Evolutionary conservation across 2,888 invertebrate genomes (phyloP).

Genomic region (Sepiola atlantica): DNA sequence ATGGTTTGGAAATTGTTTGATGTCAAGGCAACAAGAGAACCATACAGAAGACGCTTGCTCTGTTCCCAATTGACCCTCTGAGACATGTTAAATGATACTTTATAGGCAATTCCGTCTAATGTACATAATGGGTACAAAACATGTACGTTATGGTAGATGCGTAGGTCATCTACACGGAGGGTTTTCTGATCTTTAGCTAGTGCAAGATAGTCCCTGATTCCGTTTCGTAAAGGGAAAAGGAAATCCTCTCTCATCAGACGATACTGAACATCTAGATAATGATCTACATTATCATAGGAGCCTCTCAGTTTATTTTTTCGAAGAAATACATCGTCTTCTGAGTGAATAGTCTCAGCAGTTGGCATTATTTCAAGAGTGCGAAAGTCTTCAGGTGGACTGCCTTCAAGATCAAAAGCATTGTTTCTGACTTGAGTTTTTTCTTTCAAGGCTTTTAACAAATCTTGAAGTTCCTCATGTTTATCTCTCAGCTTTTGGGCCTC

Average conservation of each 20-base stretch:
- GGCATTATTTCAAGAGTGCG: slow-evolving; percentile 72
- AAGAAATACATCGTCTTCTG: slow-evolving; percentile 74
- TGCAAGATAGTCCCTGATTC: slow-evolving; percentile 78
- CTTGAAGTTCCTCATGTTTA: background rate
- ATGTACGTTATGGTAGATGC: slow-evolving; percentile 66
- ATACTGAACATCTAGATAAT: slow-evolving; percentile 86
- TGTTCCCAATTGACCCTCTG: slow-evolving; percentile 73
- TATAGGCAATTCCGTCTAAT: slow-evolving; percentile 60
- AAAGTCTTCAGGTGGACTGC: slow-evolving; percentile 75
- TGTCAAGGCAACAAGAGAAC: slow-evolving; percentile 84
- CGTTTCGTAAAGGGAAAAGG: slow-evolving; percentile 83
- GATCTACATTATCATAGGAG: slow-evolving; percentile 80
- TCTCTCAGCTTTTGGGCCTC: background rate
- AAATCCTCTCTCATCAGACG: slow-evolving; percentile 87
- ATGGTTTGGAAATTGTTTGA: slow-evolving; percentile 82
- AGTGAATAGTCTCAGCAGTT: slow-evolving; percentile 68
- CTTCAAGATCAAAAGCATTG: background rate
- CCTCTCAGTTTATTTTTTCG: slow-evolving; percentile 80
- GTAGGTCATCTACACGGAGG: slow-evolving; percentile 54
- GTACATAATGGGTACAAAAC: slow-evolving; percentile 62
- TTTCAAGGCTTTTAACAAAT: background rate
- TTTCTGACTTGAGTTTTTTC: background rate
- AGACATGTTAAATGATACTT: slow-evolving; percentile 59
- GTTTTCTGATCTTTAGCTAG: background rate
- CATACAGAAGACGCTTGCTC: slow-evolving; percentile 81